Conservation (phyloP, 37 sponge, comb jelly and placozoan species). For the Amphimedon queenslandica region DNA sequence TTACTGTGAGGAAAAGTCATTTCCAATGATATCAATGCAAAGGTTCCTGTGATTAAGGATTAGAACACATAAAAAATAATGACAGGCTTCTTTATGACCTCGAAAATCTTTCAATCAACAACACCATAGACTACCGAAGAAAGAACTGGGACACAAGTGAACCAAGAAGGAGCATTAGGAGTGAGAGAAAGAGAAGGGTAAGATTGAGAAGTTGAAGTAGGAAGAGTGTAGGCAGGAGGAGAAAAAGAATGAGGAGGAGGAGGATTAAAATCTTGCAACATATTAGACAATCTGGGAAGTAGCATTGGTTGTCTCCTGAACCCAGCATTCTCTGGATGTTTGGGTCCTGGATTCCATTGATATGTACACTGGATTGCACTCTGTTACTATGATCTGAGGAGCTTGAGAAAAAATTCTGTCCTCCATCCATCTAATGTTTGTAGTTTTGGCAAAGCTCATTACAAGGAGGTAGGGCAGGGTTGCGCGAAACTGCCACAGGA, state of each 20-base stretch:
- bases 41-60: no score
- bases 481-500: not conserved
- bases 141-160: not conserved
- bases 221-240: not conserved
- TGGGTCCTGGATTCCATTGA: not conserved
- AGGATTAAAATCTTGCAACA: not conserved
- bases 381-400: not conserved
- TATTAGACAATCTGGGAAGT: no score
- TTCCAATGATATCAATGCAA: no score
- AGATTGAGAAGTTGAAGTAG: not conserved
- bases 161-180: not conserved
- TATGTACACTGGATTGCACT: not conserved
- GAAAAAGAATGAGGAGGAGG: not conserved
- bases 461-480: slow-evolving; percentile 26
- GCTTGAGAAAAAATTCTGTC: not conserved
- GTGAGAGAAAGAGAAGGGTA: not conserved
- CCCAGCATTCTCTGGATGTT: not conserved
- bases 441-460: slow-evolving; percentile 10
- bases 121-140: no score
- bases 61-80: no score
- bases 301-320: no score
- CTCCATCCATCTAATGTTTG: no score
- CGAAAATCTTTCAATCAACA: no score
- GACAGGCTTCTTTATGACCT: no score
- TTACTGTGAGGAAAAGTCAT: no score